A percentile compares a stretch with the other conserved stretches of the same genome.
Evolutionary conservation across 2,888 invertebrate species (phyloP).

Genomic region (Neoascia interrupta): DNA sequence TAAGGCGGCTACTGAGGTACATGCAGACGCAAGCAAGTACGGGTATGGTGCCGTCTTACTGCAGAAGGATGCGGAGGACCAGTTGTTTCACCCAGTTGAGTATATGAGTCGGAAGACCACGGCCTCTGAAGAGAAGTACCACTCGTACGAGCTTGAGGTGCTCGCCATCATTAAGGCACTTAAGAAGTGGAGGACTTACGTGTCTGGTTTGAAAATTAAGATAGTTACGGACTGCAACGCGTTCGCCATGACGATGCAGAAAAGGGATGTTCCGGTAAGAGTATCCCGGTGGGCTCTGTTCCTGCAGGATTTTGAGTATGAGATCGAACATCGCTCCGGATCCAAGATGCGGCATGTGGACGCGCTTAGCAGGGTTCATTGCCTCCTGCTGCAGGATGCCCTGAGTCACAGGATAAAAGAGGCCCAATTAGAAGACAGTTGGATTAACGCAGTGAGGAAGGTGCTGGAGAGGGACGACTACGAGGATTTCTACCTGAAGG

Average conservation of each 20-base stretch:
- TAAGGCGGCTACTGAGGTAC: conserved; percentile 35
- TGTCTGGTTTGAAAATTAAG: conserved; percentile 50
- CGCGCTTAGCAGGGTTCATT: conserved; percentile 16
- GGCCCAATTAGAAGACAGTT: conserved; percentile 10
- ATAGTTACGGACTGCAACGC: conserved; percentile 69
- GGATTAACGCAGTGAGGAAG: conserved; percentile 5
- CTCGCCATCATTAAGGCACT: conserved; percentile 70
- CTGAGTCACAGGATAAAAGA: conserved; percentile 22
- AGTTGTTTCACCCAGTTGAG: conserved; percentile 68
- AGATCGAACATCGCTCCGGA: conserved; percentile 20
- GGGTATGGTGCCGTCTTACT: conserved; percentile 47
- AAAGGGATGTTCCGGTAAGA: conserved; percentile 4
- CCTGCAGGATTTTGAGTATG: conserved; percentile 29
- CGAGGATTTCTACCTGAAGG: conserved; percentile 25
- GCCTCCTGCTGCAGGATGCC: conserved; percentile 16
- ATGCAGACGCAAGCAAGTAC: conserved; percentile 42
- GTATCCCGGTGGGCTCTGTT: conserved; percentile 34
- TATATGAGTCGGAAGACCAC: conserved; percentile 71
- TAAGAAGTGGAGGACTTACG: conserved; percentile 70
- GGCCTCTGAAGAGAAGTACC: conserved; percentile 63
- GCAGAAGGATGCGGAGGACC: conserved; percentile 57
- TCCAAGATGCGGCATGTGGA: conserved; percentile 30
- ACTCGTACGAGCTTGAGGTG: conserved; percentile 71
- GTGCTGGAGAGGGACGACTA: conserved; percentile 15
- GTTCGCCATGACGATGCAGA: conserved; percentile 44